These are phyloP conservation scores for Leucophenga varia DNA, from an alignment of 1,140 invertebrate genomes.

Conservation along the genomic window DNA sequence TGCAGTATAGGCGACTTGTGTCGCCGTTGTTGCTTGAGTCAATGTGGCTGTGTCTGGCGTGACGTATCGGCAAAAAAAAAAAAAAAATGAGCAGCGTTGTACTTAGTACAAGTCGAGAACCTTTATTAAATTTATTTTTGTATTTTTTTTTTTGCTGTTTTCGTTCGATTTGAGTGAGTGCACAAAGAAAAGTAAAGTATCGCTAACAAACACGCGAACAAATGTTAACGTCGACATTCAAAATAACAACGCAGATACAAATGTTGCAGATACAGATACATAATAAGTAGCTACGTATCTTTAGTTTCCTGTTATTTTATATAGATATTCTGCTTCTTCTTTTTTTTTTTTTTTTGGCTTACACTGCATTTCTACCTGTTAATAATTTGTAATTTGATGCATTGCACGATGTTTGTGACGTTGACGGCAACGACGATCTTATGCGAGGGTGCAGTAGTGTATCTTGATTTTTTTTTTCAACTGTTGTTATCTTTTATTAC, in stretches of 20 bases:
- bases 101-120: constrained; percentile 23
- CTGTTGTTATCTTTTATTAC: constrained; percentile 16
- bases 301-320: too few species aligned
- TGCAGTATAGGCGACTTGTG: constrained; percentile 5
- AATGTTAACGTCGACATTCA: background rate
- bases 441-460: constrained; percentile 1
- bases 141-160: constrained; percentile 24
- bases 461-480: too few species aligned
- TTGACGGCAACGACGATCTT: constrained; percentile 1
- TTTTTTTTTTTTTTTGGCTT: constrained; percentile 23
- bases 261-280: too few species aligned
- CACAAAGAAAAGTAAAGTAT: constrained; percentile 40
- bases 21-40: constrained; percentile 16
- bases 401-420: too few species aligned
- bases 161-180: constrained; percentile 42
- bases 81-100: too few species aligned
- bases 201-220: background rate
- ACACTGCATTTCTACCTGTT: constrained; percentile 21
- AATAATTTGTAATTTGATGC: constrained; percentile 34
- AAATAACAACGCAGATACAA: constrained; percentile 5
- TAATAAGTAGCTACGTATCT: too few species aligned
- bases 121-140: constrained; percentile 23
- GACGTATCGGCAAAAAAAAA: too few species aligned
- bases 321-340: constrained; percentile 20
- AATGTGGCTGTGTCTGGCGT: constrained; percentile 16